These are phyloP conservation scores for Rhamphomyia laevipes DNA, from an alignment of 2,888 invertebrate genomes.

Conservation along the genomic window DNA sequence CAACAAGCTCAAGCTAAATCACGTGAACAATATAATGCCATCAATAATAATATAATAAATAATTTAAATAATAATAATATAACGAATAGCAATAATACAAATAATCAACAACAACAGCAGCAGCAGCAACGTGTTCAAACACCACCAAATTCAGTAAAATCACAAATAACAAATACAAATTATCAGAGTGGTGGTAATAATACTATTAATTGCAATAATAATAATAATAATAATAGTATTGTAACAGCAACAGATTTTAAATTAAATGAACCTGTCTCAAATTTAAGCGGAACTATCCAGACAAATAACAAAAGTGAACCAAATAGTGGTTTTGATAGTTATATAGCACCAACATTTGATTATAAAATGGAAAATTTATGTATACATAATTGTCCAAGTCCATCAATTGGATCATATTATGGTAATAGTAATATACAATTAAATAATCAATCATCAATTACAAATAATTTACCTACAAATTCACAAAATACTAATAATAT, in stretches of 20 bases:
- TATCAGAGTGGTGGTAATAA: slow-evolving; percentile 1
- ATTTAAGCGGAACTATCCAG: slow-evolving; percentile 19
- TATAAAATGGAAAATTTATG: slow-evolving; percentile 37
- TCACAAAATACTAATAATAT: not conserved
- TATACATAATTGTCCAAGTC: slow-evolving; percentile 38
- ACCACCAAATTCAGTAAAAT: slow-evolving; percentile 28
- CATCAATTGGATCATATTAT: slow-evolving; percentile 48
- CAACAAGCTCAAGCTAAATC: slow-evolving; percentile 36
- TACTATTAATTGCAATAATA: slow-evolving; percentile 6
- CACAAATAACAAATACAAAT: not conserved
- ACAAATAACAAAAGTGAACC: slow-evolving; percentile 29
- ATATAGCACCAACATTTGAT: slow-evolving; percentile 30
- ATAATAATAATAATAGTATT: slow-evolving; percentile 19
- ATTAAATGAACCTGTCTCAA: slow-evolving; percentile 35
- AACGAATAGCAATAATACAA: not conserved
- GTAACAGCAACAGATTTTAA: slow-evolving; percentile 33
- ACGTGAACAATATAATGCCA: slow-evolving; percentile 34
- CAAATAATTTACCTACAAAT: slow-evolving; percentile 38
- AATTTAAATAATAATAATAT: slow-evolving; percentile 7
- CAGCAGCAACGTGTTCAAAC: slow-evolving; percentile 13
- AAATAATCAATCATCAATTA: slow-evolving; percentile 40
- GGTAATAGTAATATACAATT: slow-evolving; percentile 20
- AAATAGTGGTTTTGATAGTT: slow-evolving; percentile 37
- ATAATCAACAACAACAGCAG: slow-evolving; percentile 8
- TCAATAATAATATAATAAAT: slow-evolving; percentile 25